These are phyloP conservation scores for Calameuta filiformis DNA, from an alignment of 2,888 invertebrate species.

Conservation along the genomic window DNA sequence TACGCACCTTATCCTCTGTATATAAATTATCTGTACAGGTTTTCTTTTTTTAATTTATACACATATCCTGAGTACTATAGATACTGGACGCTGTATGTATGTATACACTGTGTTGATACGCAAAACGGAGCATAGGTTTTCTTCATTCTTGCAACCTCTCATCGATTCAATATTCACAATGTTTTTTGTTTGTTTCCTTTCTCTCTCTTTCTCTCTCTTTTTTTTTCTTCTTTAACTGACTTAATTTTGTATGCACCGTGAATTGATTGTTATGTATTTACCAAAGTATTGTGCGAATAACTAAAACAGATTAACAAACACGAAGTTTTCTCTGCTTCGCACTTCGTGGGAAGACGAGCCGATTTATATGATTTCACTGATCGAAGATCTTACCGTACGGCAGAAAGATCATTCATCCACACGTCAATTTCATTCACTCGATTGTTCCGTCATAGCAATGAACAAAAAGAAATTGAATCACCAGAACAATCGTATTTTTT, in stretches of 20 bases:
- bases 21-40: constrained; percentile 20
- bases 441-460: neutral
- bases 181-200: neutral
- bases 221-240: constrained; percentile 1
- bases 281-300: neutral
- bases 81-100: constrained; percentile 8
- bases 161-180: neutral
- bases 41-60: constrained; percentile 9
- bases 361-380: neutral
- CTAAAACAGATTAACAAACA: neutral
- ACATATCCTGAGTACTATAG: constrained; percentile 7
- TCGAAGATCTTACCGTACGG: neutral
- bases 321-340: neutral
- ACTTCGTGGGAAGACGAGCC: neutral
- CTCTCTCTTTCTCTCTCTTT: constrained; percentile 6
- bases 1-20: constrained; percentile 17
- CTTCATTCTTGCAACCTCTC: neutral
- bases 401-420: neutral
- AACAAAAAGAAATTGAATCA: neutral
- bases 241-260: neutral
- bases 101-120: constrained; percentile 12
- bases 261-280: neutral
- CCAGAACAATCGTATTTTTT: neutral
- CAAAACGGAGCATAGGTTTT: constrained; percentile 19
- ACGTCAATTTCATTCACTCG: neutral